Percentiles rank a stretch among this genome's conserved stretches.
phyloP scores from a whole-genome alignment of 2,888 invertebrate genomes.

The Nudaria mundana region DNA sequence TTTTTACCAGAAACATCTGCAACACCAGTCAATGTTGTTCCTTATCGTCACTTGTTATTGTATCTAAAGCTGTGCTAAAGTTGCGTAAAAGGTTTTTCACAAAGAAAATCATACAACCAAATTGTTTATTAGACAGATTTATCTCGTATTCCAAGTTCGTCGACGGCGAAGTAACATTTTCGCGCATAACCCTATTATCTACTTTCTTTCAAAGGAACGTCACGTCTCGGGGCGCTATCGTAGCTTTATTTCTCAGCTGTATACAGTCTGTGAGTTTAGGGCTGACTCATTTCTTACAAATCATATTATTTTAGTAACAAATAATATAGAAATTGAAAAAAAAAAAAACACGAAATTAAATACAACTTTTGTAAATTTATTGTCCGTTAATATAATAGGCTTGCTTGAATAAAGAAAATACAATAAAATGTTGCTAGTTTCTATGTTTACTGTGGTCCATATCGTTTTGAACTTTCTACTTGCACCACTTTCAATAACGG shows the following conservation, averaged over 20 bases:
- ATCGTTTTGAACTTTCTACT: neutral
- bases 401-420: too few relatives aligned
- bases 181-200: conserved; percentile 22
- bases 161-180: conserved; percentile 17
- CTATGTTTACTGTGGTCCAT: too few relatives aligned
- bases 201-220: conserved; percentile 25
- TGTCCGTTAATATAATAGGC: neutral
- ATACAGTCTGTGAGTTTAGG: conserved; percentile 19
- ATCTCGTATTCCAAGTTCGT: conserved; percentile 18
- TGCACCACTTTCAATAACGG: conserved; percentile 3
- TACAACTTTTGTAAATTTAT: too few relatives aligned
- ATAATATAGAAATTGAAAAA: too few relatives aligned
- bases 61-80: neutral
- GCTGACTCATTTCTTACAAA: conserved; percentile 5
- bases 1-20: neutral
- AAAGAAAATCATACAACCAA: neutral
- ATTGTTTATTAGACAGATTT: neutral
- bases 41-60: neutral
- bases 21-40: neutral
- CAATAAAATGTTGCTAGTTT: too few relatives aligned
- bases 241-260: conserved; percentile 27
- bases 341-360: too few relatives aligned
- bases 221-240: conserved; percentile 23
- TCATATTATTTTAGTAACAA: neutral
- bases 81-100: neutral